A percentile compares a stretch with the other conserved stretches of the same genome.
These are phyloP conservation scores for Plebejus argus DNA, from an alignment of 2,888 invertebrate species.

Conservation along the genomic window DNA sequence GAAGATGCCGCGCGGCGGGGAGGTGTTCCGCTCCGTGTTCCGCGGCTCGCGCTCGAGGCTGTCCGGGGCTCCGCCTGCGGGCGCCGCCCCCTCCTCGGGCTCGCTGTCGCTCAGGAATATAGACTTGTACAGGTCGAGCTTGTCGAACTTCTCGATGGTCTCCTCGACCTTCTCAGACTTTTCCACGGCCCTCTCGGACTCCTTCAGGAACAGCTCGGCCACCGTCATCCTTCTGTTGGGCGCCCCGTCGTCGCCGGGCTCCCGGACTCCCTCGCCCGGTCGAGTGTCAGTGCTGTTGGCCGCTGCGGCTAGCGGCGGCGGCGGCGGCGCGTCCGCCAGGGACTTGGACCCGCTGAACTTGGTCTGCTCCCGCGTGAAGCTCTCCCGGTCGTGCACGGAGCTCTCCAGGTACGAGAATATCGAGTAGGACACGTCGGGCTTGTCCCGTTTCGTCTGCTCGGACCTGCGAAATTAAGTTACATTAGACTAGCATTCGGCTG, in stretches of 20 bases:
- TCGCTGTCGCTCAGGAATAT: slow-evolving; percentile 93
- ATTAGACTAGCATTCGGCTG: too few relatives aligned
- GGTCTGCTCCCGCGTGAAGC: slow-evolving; percentile 73
- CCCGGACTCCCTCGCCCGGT: slow-evolving; percentile 23
- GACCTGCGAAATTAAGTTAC: slow-evolving; percentile 52
- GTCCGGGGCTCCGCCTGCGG: slow-evolving; percentile 34
- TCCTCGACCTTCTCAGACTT: slow-evolving; percentile 59
- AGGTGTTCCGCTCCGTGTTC: slow-evolving; percentile 83
- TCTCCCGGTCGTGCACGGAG: slow-evolving; percentile 78
- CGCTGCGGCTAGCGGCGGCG: not conserved
- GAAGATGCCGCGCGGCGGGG: slow-evolving; percentile 87
- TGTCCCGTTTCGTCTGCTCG: slow-evolving; percentile 64
- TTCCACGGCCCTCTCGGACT: slow-evolving; percentile 62
- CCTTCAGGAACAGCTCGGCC: slow-evolving; percentile 71
- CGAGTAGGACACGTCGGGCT: slow-evolving; percentile 85
- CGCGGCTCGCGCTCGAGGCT: slow-evolving; percentile 65
- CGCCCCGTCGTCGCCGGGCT: slow-evolving; percentile 38
- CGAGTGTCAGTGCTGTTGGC: not conserved
- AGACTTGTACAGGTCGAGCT: slow-evolving; percentile 91
- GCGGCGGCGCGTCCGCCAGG: slow-evolving; percentile 41
- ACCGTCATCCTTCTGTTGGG: slow-evolving; percentile 69
- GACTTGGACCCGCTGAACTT: slow-evolving; percentile 72
- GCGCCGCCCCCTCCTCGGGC: slow-evolving; percentile 48
- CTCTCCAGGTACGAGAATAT: slow-evolving; percentile 89
- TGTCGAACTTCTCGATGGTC: slow-evolving; percentile 73